Evolutionary conservation across 64 coral and sea anemone species (phyloP).

Genomic region (Acropora yongei): DNA sequence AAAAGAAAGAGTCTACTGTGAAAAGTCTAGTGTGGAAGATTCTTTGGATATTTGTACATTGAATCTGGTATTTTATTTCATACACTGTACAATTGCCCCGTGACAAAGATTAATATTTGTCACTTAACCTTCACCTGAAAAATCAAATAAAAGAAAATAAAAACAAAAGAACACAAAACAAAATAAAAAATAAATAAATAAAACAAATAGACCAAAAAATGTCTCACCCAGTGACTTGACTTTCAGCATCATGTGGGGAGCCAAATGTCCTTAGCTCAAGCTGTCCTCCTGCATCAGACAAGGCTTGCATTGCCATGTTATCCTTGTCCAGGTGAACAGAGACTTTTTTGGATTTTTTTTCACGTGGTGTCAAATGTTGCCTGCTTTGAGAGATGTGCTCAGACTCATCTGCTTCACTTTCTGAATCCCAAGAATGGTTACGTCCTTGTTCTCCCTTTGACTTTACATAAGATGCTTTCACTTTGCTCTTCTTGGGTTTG

Average conservation of each 20-base stretch:
- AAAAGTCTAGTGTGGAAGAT: no score
- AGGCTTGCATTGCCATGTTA: neutral
- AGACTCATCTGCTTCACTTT: constrained; percentile 36
- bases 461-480: constrained; percentile 69
- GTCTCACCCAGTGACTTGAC: constrained; percentile 10
- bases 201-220: neutral
- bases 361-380: constrained; percentile 46
- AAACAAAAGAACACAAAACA: no score
- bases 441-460: neutral
- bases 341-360: neutral
- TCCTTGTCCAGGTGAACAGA: neutral
- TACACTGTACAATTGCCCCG: no score
- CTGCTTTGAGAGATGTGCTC: constrained; percentile 43
- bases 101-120: no score
- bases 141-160: no score
- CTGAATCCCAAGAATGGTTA: constrained; percentile 78
- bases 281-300: neutral
- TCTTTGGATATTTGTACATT: no score
- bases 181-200: no score
- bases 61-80: no score
- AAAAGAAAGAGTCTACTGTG: no score
- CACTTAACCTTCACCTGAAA: no score
- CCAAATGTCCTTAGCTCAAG: neutral
- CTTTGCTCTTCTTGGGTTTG: constrained; percentile 44
- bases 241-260: constrained; percentile 1